phyloP scores from a whole-genome alignment of 2,797 vertebrate genomes.

The Crenuchus spilurus region DNA sequence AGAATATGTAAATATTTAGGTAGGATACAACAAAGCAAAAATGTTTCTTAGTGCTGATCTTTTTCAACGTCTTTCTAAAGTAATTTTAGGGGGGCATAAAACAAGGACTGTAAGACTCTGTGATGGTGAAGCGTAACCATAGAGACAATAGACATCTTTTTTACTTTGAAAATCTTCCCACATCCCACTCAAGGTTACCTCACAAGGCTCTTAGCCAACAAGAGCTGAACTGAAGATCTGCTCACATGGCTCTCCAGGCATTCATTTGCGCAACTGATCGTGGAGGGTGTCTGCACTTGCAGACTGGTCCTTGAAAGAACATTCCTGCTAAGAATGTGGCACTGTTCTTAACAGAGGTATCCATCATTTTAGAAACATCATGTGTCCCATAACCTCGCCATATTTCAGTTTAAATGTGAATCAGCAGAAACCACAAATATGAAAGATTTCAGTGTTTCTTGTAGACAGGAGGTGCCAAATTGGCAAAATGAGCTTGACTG shows the following conservation, averaged over 20 bases:
- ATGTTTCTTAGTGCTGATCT: neutral
- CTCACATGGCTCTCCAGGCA: constrained; percentile 29
- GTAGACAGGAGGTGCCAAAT: no score
- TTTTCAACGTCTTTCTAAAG: neutral
- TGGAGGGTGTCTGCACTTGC: constrained; percentile 10
- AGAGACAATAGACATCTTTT: constrained; percentile 63
- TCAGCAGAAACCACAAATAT: no score
- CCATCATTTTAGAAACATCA: no score
- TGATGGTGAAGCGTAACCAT: constrained; percentile 67
- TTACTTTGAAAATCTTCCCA: constrained; percentile 55
- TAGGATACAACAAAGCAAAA: no score
- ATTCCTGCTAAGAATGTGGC: neutral
- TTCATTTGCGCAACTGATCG: constrained; percentile 14
- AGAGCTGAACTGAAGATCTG: constrained; percentile 32
- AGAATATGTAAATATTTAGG: no score
- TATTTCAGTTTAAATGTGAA: no score
- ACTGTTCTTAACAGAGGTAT: neutral
- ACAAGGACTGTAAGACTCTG: constrained; percentile 55
- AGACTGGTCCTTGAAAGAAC: neutral
- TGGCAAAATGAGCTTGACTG: no score
- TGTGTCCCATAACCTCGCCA: no score
- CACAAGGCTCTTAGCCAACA: constrained; percentile 29
- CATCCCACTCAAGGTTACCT: constrained; percentile 47
- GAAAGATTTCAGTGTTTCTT: no score
- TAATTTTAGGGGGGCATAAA: constrained; percentile 4